Conservation (phyloP, 2,888 invertebrate species). For the Caenorhabditis angaria region DNA sequence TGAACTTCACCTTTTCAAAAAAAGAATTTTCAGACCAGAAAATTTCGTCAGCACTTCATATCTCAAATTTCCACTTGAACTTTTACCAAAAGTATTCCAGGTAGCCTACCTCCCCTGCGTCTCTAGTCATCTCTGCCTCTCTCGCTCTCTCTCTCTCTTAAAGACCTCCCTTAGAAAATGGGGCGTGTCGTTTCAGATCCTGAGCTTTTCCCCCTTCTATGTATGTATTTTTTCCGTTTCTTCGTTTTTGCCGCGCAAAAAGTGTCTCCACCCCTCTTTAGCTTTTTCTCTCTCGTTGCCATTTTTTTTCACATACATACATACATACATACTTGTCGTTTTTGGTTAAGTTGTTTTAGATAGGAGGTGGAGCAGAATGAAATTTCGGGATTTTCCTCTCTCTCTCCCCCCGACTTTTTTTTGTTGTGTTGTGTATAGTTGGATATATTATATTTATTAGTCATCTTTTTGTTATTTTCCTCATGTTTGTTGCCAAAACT, state of each 20-base stretch:
- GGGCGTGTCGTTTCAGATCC: background rate
- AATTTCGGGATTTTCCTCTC: background rate
- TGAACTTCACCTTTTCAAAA: no score
- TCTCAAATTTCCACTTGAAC: no score
- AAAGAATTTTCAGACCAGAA: no score
- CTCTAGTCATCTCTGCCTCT: background rate
- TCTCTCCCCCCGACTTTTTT: no score
- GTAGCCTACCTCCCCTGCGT: no score
- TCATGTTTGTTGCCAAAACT: background rate
- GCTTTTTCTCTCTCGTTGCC: background rate
- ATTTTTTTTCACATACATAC: no score
- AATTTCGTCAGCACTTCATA: no score
- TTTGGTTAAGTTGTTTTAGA: background rate
- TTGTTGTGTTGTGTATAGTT: no score
- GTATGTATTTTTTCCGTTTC: background rate
- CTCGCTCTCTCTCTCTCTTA: background rate
- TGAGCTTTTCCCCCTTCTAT: background rate
- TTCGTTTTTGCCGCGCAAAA: no score
- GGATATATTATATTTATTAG: background rate
- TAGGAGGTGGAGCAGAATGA: background rate
- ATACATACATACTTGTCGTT: constrained; percentile 1
- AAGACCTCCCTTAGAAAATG: background rate
- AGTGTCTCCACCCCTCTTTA: no score
- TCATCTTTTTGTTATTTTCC: background rate
- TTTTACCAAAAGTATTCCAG: no score